Evolutionary conservation across 2,888 invertebrate genomes (phyloP).

Genomic region (Cephus spinipes): DNA sequence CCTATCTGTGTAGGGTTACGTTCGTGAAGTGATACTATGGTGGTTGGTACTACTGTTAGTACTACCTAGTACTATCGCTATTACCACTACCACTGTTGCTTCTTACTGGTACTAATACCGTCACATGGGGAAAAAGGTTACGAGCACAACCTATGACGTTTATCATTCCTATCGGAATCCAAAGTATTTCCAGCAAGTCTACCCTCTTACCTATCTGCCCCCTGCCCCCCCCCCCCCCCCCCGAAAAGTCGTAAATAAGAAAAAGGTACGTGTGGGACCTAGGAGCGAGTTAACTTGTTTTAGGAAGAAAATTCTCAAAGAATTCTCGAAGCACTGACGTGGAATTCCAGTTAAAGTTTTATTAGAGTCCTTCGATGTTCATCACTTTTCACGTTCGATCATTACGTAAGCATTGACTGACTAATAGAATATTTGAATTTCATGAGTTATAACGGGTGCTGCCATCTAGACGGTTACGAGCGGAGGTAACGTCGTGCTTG

Average conservation of each 20-base stretch:
- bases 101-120: background rate
- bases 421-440: background rate
- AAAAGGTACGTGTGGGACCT: background rate
- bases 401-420: background rate
- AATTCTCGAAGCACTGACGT: background rate
- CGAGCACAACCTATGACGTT: background rate
- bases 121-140: background rate
- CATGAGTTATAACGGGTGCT: background rate
- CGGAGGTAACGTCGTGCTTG: background rate
- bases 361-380: background rate
- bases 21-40: background rate
- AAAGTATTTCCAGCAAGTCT: background rate
- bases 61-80: background rate
- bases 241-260: background rate
- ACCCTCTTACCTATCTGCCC: background rate
- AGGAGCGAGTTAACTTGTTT: background rate
- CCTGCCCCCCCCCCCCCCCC: too few species aligned
- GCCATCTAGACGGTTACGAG: background rate
- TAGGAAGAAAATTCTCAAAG: background rate
- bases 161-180: constrained; percentile 8
- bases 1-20: background rate
- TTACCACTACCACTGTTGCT: background rate
- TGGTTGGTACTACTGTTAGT: background rate
- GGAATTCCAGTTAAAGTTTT: background rate
- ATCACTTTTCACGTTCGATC: background rate